A percentile compares a stretch with the other conserved stretches of the same genome.
Conservation (phyloP, 92 coral and sea anemone species). For the Zoanthus solanderi region DNA sequence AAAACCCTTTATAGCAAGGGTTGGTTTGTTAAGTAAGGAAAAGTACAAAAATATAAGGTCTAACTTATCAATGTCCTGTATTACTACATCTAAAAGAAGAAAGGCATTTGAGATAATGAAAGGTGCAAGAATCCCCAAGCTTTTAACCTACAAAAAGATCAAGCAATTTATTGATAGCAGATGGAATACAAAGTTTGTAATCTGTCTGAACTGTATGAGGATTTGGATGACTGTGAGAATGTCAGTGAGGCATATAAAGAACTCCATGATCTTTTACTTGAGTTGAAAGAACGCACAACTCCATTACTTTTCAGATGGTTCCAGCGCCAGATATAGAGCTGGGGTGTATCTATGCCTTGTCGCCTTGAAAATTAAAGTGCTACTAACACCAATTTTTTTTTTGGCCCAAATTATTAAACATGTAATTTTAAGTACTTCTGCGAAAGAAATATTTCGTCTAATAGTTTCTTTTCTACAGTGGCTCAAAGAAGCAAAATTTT, state of each 20-base stretch:
- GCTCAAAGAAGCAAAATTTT: too few relatives aligned
- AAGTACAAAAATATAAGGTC: slow-evolving; percentile 60
- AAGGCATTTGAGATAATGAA: slow-evolving; percentile 26
- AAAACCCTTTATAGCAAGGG: slow-evolving; percentile 57
- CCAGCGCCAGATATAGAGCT: too few relatives aligned
- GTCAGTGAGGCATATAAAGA: slow-evolving; percentile 64
- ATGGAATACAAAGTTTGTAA: slow-evolving; percentile 48
- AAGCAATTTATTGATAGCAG: slow-evolving; percentile 48
- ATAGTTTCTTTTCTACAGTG: too few relatives aligned
- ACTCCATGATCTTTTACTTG: slow-evolving; percentile 49
- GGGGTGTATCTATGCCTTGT: too few relatives aligned
- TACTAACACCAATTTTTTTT: too few relatives aligned
- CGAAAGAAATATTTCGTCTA: too few relatives aligned
- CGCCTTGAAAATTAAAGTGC: too few relatives aligned
- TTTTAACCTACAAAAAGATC: slow-evolving; percentile 59
- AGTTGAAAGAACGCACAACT: too few relatives aligned
- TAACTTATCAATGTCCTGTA: slow-evolving; percentile 50
- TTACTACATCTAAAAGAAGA: slow-evolving; percentile 43
- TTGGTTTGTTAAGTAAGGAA: slow-evolving; percentile 62
- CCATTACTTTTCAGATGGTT: too few relatives aligned
- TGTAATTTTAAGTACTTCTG: too few relatives aligned
- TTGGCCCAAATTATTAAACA: too few relatives aligned
- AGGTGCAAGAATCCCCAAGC: slow-evolving; percentile 57
- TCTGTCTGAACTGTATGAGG: slow-evolving; percentile 45
- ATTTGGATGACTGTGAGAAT: slow-evolving; percentile 47